phyloP scores from a whole-genome alignment of 2,113 vertebrate genomes.

The Alces alces region DNA sequence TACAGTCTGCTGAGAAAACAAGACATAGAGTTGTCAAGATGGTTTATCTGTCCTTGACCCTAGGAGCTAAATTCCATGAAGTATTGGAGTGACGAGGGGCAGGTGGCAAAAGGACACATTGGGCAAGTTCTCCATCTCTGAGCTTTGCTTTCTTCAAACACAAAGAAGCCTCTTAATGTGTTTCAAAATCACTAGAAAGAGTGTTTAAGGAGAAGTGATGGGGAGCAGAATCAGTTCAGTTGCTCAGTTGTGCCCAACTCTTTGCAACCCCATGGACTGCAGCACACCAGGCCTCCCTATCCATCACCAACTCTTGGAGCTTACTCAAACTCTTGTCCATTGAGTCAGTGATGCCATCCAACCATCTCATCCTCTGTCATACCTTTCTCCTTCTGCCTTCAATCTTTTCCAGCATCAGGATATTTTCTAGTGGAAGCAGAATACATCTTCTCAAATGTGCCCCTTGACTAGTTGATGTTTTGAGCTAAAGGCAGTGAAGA shows the following conservation, averaged over 20 bases:
- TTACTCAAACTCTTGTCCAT: too few species aligned
- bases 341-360: too few species aligned
- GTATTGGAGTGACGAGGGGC: background rate
- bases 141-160: background rate
- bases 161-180: background rate
- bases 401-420: too few species aligned
- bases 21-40: background rate
- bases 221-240: background rate
- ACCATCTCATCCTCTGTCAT: too few species aligned
- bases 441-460: background rate
- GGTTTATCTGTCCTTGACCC: accelerated
- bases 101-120: accelerated
- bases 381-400: too few species aligned
- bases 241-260: too few species aligned
- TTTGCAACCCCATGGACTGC: too few species aligned
- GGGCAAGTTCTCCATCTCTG: background rate
- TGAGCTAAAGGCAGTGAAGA: background rate
- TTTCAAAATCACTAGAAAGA: background rate
- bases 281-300: too few species aligned
- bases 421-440: background rate
- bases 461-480: background rate
- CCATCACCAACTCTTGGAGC: too few species aligned
- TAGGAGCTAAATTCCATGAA: background rate
- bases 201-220: background rate
- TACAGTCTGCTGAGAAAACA: background rate